Evolutionary conservation across 2,113 vertebrate genomes (phyloP).

Genomic region (Malurus alboscapulatus): DNA sequence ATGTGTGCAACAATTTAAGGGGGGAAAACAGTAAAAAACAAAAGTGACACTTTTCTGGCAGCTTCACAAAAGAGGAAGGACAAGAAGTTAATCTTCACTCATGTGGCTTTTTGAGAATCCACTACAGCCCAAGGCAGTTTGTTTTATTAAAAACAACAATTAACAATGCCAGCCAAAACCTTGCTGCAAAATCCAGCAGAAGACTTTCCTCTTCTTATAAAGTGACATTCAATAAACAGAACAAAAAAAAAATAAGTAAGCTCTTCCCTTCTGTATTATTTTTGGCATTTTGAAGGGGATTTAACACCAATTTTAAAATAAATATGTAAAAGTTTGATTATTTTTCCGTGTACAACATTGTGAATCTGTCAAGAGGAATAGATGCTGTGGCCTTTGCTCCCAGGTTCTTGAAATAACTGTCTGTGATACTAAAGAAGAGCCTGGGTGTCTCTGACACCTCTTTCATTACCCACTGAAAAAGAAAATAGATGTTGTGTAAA

Average conservation of each 20-base stretch:
- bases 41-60: not conserved
- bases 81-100: not conserved
- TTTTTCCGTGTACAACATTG: not conserved
- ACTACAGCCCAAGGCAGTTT: not conserved
- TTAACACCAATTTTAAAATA: not conserved
- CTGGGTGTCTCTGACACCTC: slow-evolving; percentile 1
- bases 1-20: not conserved
- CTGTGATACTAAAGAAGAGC: not conserved
- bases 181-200: not conserved
- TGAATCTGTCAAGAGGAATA: not conserved
- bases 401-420: not conserved
- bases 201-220: not conserved
- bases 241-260: not conserved
- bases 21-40: not conserved
- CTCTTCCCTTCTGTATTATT: not conserved
- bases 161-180: not conserved
- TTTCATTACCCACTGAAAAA: slow-evolving; percentile 14
- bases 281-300: not conserved
- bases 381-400: not conserved
- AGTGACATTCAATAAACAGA: not conserved
- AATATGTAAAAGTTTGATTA: not conserved
- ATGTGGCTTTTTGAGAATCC: not conserved
- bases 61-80: not conserved
- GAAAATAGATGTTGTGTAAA: slow-evolving; percentile 62
- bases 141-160: slow-evolving; percentile 6